These are phyloP conservation scores for Elephantulus edwardii DNA, from an alignment of 2,113 vertebrate genomes.

Conservation along the genomic window DNA sequence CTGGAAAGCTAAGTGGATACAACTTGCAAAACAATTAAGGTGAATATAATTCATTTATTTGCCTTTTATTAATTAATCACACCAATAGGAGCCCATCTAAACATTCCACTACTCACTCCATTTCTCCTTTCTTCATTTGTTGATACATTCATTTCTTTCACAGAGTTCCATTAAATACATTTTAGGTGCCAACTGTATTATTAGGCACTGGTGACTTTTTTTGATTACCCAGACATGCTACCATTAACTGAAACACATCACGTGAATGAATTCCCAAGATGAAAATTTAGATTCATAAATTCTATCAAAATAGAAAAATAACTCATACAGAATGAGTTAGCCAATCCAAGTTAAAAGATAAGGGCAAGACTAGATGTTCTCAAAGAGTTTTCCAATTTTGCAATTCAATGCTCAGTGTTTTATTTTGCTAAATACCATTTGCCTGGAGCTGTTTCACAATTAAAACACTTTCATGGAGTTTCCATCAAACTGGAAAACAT, in stretches of 20 bases:
- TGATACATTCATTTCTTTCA: neutral
- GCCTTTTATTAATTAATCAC: slow-evolving; percentile 22
- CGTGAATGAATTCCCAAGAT: neutral
- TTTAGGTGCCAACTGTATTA: neutral
- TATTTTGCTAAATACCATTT: slow-evolving; percentile 48
- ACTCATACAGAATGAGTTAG: neutral
- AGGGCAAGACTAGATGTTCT: slow-evolving; percentile 4
- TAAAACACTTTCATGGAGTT: slow-evolving; percentile 16
- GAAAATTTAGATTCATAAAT: slow-evolving; percentile 1
- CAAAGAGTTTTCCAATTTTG: neutral
- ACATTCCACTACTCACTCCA: neutral
- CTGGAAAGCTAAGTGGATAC: slow-evolving; percentile 4
- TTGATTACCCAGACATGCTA: neutral
- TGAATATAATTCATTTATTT: slow-evolving; percentile 5
- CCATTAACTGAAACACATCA: slow-evolving; percentile 20
- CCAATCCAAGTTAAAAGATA: neutral
- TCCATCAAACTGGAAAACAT: slow-evolving; percentile 29
- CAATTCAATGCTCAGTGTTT: slow-evolving; percentile 29
- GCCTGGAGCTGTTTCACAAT: slow-evolving; percentile 43
- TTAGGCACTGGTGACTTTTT: slow-evolving; percentile 9
- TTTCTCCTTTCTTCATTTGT: neutral
- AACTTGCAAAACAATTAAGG: neutral
- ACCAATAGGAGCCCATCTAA: neutral
- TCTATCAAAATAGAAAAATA: slow-evolving; percentile 37
- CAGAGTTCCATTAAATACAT: neutral